Evolutionary conservation across 2,888 invertebrate genomes (phyloP), one percentile per base, ranked within the genome.

Genomic region (Drosophila subsilvestris): DNA sequence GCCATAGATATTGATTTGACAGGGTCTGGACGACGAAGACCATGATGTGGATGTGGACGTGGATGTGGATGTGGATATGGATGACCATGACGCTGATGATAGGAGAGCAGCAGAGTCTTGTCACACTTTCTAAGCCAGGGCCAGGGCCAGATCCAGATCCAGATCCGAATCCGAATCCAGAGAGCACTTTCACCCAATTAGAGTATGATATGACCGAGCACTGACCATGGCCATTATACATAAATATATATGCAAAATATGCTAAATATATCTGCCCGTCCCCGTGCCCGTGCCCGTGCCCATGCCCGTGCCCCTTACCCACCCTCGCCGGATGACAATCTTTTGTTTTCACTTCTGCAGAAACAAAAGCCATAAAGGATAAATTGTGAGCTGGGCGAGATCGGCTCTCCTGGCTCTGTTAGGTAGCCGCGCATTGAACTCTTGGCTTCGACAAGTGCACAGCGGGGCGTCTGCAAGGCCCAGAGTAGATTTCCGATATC

Each of bases 331-430:
- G 90, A 90, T 90, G 90, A 88, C 90, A 90, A 90, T 90, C 90
- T 90, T 89, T 90, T 85, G 88, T 90, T 90, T 90, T 90, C 90
- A 90, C 90, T 90, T 90, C 91, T 90, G 79, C 85, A 76, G 81
- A 82, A 82, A 87, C 79, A 82, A 82, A 82, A 87, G 88, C 86
- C 81, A 82, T 82, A 87, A 82, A 87, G 81, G 86, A 82, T 82
- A 82, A 82, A 85, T 82, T 89, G 86, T 81, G 90, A 82, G 85
- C 81, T 85, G 57, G 57, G 56, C 29, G 29, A 29, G 29, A 29
- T 29, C 29, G 10, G 29, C 29, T 29, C 29, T 29, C 29, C 29
- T 4, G 8, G 8, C 4, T 53, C 43, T 43, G 17, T 78, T 80
- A 73, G 88, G 83, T 88, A 83, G 86, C 88, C 74, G 74, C 86